These are phyloP conservation scores for Tyto alba DNA, from an alignment of 2,113 vertebrate species.

Conservation along the genomic window DNA sequence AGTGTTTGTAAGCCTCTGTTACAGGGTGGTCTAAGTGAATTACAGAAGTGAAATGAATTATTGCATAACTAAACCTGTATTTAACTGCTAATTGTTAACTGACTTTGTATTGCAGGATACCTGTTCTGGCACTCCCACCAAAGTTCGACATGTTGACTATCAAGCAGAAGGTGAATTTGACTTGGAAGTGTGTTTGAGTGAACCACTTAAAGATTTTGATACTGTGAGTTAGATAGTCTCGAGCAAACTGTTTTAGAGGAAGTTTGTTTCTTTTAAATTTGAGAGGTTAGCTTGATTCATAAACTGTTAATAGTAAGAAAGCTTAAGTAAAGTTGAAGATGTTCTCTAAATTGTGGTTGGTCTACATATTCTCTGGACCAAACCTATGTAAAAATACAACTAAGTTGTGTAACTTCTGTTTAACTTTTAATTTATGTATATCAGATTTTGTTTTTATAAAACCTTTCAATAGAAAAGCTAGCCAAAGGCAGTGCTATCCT, in stretches of 20 bases:
- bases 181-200: constrained; percentile 70
- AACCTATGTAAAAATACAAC: not conserved
- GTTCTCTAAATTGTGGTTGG: constrained; percentile 3
- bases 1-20: not conserved
- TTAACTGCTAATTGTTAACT: not conserved
- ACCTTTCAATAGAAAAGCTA: not conserved
- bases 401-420: constrained; percentile 12
- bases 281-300: not conserved
- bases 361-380: not conserved
- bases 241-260: not conserved
- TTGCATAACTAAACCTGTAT: not conserved
- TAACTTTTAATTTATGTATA: constrained; percentile 53
- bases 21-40: not conserved
- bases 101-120: constrained; percentile 65
- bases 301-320: not conserved
- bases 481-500: not conserved
- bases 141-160: constrained; percentile 74
- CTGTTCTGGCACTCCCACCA: constrained; percentile 79
- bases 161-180: constrained; percentile 68
- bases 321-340: not conserved
- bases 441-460: constrained; percentile 28
- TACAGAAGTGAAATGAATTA: not conserved
- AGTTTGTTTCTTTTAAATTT: not conserved
- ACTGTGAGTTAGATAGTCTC: constrained; percentile 53
- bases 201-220: constrained; percentile 61